Evolutionary conservation across 2,888 invertebrate genomes (phyloP).

Genomic region (Dicyrtoma fusca): DNA sequence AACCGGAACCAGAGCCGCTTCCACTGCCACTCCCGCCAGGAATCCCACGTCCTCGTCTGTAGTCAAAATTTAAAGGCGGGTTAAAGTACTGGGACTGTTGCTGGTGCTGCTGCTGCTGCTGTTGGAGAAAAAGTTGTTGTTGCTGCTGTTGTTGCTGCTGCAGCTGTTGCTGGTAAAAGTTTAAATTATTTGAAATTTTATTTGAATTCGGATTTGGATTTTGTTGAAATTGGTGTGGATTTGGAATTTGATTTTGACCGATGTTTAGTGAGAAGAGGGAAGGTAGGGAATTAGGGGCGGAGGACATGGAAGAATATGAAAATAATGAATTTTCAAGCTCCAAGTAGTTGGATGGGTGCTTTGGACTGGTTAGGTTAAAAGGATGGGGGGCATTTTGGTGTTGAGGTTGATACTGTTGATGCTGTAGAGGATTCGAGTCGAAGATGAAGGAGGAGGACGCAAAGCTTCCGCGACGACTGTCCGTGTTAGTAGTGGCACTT

Average conservation of each 20-base stretch:
- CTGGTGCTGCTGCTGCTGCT: too few relatives aligned
- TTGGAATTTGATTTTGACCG: neutral
- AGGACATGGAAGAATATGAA: neutral
- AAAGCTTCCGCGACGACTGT: constrained; percentile 20
- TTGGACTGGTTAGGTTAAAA: neutral
- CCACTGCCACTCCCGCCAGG: neutral
- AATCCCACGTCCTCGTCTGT: neutral
- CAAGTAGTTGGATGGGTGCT: neutral
- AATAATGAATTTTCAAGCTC: neutral
- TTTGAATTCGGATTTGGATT: too few relatives aligned
- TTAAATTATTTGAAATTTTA: too few relatives aligned
- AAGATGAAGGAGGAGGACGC: constrained; percentile 12
- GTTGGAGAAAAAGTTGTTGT: too few relatives aligned
- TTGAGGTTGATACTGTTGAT: neutral
- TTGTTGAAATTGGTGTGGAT: too few relatives aligned
- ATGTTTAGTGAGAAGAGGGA: neutral
- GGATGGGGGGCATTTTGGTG: neutral
- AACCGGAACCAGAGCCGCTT: too few relatives aligned
- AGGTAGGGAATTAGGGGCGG: neutral
- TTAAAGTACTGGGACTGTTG: too few relatives aligned
- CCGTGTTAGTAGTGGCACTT: neutral
- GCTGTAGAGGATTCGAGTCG: neutral
- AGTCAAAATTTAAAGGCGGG: constrained; percentile 12
- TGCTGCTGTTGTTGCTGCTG: too few relatives aligned
- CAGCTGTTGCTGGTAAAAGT: too few relatives aligned